phyloP scores from a whole-genome alignment of 2,888 invertebrate genomes.

The Reticulitermes lucifugus region DNA sequence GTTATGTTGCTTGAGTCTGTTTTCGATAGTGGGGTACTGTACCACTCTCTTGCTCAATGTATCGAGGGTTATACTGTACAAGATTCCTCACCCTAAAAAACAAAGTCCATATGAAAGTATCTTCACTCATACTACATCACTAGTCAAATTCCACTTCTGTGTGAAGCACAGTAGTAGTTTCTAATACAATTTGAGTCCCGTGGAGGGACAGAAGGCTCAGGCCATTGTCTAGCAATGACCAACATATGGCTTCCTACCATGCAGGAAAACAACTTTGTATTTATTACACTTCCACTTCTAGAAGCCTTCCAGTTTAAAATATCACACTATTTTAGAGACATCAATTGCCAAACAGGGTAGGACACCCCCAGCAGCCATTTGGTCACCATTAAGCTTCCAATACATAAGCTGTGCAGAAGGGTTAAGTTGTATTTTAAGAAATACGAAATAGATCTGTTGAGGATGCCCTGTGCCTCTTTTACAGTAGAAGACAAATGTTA shows the following conservation, averaged over 20 bases:
- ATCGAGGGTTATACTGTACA: slow-evolving; percentile 34
- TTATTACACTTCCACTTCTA: slow-evolving; percentile 48
- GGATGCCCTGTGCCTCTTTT: not conserved
- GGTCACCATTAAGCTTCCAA: not conserved
- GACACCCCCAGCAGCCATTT: slow-evolving; percentile 4
- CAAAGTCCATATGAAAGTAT: too few relatives aligned
- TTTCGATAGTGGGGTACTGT: too few relatives aligned
- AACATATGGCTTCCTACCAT: slow-evolving; percentile 10
- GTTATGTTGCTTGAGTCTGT: too few relatives aligned
- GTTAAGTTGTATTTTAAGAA: not conserved
- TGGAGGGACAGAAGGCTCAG: slow-evolving; percentile 16
- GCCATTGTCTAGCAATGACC: not conserved
- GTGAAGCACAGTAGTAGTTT: slow-evolving; percentile 33
- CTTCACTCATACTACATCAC: not conserved
- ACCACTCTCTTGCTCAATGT: slow-evolving; percentile 12
- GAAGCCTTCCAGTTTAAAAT: slow-evolving; percentile 51
- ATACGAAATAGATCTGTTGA: not conserved
- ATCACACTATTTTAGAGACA: slow-evolving; percentile 50
- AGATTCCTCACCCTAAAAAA: not conserved
- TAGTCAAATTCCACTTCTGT: slow-evolving; percentile 15
- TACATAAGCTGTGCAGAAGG: not conserved
- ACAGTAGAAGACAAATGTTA: not conserved
- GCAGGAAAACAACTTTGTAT: slow-evolving; percentile 15
- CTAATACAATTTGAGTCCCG: not conserved
- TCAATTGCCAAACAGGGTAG: slow-evolving; percentile 12